Base-by-base conservation (phyloP, 2,888 invertebrate genomes). In the Lamellibrachia satsuma region DNA sequence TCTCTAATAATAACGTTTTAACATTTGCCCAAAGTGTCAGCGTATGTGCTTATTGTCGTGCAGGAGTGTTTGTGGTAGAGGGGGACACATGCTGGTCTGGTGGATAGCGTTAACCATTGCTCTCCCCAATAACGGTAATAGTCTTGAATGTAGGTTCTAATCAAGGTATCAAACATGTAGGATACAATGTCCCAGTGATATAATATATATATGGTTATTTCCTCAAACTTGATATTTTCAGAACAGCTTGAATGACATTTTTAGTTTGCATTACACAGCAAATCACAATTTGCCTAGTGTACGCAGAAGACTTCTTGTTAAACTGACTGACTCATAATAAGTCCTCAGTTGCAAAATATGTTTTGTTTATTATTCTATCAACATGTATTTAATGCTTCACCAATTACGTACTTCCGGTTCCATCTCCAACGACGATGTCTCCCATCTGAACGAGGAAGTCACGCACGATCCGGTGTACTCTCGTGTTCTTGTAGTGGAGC, bases 381-480 rank as follows among this genome's bases (percentile, higher is more conserved):
- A 39, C 39, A 39, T 39, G 39, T 39, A 39, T 91, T 52, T 52
- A 22, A n/a, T 52, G 91, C 15, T 91, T 11, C 52, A n/a, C 15
- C 11, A 22, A 91, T 91, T 11, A 91, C 55, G 39, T 93, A 96
- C 97, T 96, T 92, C 96, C 96, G 4, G 95, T 95, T 90, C 97
- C 97, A 93, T 97, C 96, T 22, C 95, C 95, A 15, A 94, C 95
- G 9, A 96, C 95, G 93, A 96, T 95, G 94, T 97, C 97, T 91
- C 97, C 97, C 95, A 96, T 96, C 94, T 97, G 97, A 90, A 97
- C 94, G 91, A 96, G 95, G 94, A 96, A 96, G 94, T 97, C 96
- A 52, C 95, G 95, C 15, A 96, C 96, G 51, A 96, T 94, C 90
- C 96, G 94, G 94, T 97, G 96, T 92, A 96, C 94, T 90, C 94